These are phyloP conservation scores for Spilogale gracilis DNA, from an alignment of 2,113 vertebrate genomes.

Conservation along the genomic window DNA sequence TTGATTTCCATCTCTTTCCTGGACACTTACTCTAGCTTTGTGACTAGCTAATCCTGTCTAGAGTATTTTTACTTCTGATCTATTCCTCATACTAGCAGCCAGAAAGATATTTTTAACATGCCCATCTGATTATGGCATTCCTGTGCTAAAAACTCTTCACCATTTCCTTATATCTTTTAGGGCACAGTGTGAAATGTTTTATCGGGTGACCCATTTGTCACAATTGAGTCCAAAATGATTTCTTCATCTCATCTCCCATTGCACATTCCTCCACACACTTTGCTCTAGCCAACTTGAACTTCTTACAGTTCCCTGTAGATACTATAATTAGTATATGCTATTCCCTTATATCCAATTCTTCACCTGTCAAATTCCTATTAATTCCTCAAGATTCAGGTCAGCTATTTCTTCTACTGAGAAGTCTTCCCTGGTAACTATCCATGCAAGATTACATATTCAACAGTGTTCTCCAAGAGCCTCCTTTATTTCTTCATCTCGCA, in stretches of 20 bases:
- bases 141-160: conserved; percentile 9
- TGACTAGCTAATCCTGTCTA: not conserved
- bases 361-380: conserved; percentile 26
- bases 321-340: not conserved
- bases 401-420: conserved; percentile 24
- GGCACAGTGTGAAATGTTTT: conserved; percentile 38
- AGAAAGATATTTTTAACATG: conserved; percentile 55
- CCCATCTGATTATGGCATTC: not conserved
- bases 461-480: not conserved
- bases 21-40: conserved; percentile 14
- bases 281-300: conserved; percentile 17
- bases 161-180: conserved; percentile 51
- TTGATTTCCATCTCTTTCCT: conserved; percentile 11
- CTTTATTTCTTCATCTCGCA: not conserved
- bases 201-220: not conserved
- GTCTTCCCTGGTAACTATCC: not conserved
- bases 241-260: conserved; percentile 50
- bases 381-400: conserved; percentile 23
- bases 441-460: not conserved
- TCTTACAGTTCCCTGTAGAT: not conserved
- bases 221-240: not conserved
- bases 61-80: not conserved
- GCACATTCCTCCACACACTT: not conserved
- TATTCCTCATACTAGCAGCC: not conserved
- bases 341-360: conserved; percentile 54